Conservation (phyloP, 2,888 invertebrate genomes). For the Dermolepida albohirtum region DNA sequence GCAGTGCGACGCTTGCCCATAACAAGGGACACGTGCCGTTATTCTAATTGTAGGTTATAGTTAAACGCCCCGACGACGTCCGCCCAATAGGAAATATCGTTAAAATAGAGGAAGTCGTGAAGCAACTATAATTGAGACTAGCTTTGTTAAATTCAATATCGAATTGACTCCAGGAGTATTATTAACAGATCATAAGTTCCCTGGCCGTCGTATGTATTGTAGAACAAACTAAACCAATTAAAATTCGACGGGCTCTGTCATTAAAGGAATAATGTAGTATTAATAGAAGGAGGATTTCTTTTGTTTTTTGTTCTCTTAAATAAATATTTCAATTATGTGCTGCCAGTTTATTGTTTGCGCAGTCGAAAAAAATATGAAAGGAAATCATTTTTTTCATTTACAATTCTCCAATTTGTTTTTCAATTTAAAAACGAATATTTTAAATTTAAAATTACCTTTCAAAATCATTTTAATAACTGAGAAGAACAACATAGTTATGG, state of each 20-base stretch:
- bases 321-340: too few species aligned
- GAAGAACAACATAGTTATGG: too few species aligned
- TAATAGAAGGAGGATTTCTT: too few species aligned
- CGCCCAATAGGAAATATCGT: conserved; percentile 46
- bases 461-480: too few species aligned
- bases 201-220: not conserved
- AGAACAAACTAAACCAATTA: conserved; percentile 1
- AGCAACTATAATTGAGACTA: conserved; percentile 1
- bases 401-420: too few species aligned
- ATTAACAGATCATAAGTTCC: conserved; percentile 43
- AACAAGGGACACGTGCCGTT: conserved; percentile 25
- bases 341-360: too few species aligned
- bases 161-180: conserved; percentile 24
- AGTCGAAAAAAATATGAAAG: too few species aligned
- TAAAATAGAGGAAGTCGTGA: conserved; percentile 46
- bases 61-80: conserved; percentile 45
- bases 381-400: too few species aligned
- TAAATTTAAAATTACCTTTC: too few species aligned
- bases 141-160: conserved; percentile 49
- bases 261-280: not conserved
- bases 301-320: too few species aligned
- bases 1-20: conserved; percentile 7
- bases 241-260: not conserved
- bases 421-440: too few species aligned
- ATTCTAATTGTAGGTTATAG: conserved; percentile 48